Base-by-base conservation (phyloP, 2,113 vertebrate species). In the Sisor rabdophorus region DNA sequence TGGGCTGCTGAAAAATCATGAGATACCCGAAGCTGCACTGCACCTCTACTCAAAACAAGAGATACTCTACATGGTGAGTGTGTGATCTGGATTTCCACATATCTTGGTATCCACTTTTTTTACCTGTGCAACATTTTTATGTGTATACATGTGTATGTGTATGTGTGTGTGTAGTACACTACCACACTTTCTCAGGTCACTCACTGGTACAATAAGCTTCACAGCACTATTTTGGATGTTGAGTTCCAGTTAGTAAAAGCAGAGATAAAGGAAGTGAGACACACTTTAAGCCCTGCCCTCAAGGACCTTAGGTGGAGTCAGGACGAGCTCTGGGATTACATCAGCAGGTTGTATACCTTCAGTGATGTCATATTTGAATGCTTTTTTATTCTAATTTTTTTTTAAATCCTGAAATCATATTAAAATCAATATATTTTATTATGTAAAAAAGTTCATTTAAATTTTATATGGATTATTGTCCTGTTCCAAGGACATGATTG, bases 141-240 rank as follows among this genome's bases (percentile, higher is more conserved):
- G n/a, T 40, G n/a, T 40, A 47, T 78, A 16, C 44, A 47, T 75
- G 56, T 70, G 58, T 78, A 52, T 75, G 6, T 79, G 32, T 68
- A 15, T 73, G 4, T 65, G 53, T 74, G 50, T 50, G 17, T 69
- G n/a, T 13, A 94, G 91, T 87, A 86, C 81, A 85, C 84, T 73
- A 88, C 84, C 79, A 91, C 87, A 32, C 85, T 92, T 82, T 85
- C 84, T 78, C 81, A 87, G 86, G 84, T 92, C 83, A 82, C 81
- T 71, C 87, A 92, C 20, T 88, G 87, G 85, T 91, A 90, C 82
- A 90, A 92, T 83, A 87, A 89, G 52, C 84, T 93, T 54, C 64
- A 83, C 77, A 89, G 86, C 61, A 92, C 85, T 0, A 71, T 91
- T 56, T 84, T 93, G 60, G 74, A 86, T 53, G 92, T 90, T 32